Evolutionary conservation across 1,140 invertebrate species (phyloP).

Genomic region (Delia radicum): DNA sequence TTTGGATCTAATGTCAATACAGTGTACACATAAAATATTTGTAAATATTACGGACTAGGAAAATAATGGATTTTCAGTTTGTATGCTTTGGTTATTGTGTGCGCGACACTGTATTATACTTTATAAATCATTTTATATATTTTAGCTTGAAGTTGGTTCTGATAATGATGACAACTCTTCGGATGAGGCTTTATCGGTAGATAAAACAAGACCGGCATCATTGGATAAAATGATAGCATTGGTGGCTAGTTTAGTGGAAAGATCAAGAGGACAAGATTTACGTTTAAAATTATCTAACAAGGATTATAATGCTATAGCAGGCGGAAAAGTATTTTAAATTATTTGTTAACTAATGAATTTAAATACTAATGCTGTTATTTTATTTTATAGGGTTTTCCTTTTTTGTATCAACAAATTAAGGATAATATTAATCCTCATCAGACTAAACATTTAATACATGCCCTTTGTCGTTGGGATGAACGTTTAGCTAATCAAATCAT

Average conservation of each 20-base stretch:
- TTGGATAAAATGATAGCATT: constrained; percentile 95
- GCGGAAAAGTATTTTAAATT: constrained; percentile 70
- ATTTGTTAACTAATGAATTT: not conserved
- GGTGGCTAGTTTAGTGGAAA: constrained; percentile 83
- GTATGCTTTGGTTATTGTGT: too few species aligned
- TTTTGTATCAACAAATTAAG: constrained; percentile 90
- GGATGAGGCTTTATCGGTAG: constrained; percentile 58
- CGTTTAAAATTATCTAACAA: constrained; percentile 73
- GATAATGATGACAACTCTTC: constrained; percentile 76
- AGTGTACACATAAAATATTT: too few species aligned
- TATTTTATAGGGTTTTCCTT: constrained; percentile 76
- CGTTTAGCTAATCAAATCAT: constrained; percentile 81
- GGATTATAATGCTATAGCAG: constrained; percentile 80
- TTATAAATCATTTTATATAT: not conserved
- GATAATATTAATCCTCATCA: constrained; percentile 90
- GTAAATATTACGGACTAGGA: too few species aligned
- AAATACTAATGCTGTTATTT: not conserved
- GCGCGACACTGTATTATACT: too few species aligned
- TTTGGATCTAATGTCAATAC: too few species aligned
- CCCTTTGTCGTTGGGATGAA: constrained; percentile 87
- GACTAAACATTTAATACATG: constrained; percentile 88
- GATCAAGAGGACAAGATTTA: constrained; percentile 75
- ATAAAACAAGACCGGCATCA: constrained; percentile 82
- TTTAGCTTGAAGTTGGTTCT: constrained; percentile 65
- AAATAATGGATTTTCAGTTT: too few species aligned